These are phyloP conservation scores for Paradoxurus hermaphroditus DNA, from an alignment of 2,113 vertebrate species.

Conservation along the genomic window DNA sequence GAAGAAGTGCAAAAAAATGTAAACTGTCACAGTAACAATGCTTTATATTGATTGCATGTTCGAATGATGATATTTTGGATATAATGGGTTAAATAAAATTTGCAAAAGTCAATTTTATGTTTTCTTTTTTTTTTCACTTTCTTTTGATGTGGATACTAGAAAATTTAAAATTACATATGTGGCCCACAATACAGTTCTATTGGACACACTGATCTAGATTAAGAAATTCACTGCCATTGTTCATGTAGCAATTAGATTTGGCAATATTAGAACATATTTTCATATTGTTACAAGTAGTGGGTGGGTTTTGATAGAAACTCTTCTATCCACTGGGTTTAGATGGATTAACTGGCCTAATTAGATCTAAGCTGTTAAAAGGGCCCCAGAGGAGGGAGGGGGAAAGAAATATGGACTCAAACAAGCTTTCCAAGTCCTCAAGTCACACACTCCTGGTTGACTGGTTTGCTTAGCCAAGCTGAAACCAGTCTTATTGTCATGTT, in stretches of 20 bases:
- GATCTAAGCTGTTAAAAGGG: conserved; percentile 84
- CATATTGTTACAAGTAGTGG: conserved; percentile 68
- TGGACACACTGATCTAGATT: background rate
- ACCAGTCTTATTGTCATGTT: conserved; percentile 93
- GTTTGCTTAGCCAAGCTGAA: conserved; percentile 95
- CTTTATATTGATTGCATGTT: background rate
- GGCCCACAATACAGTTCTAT: background rate
- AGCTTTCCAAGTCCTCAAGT: conserved; percentile 89
- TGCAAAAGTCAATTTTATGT: background rate
- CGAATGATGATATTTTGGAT: conserved; percentile 14
- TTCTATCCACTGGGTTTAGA: conserved; percentile 83
- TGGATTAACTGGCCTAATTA: conserved; percentile 88
- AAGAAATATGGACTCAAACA: conserved; percentile 81
- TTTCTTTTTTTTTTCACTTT: background rate
- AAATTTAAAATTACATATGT: background rate
- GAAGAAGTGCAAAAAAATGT: background rate
- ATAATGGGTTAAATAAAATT: background rate
- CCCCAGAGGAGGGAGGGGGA: conserved; percentile 74
- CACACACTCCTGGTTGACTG: conserved; percentile 93
- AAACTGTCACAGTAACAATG: background rate
- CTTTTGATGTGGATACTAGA: background rate
- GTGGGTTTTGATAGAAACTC: conserved; percentile 81
- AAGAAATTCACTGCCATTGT: conserved; percentile 52
- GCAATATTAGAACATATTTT: conserved; percentile 67
- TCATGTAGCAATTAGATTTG: conserved; percentile 41